These are phyloP conservation scores for Mixornis gularis DNA, from an alignment of 2,113 vertebrate genomes.

Conservation along the genomic window DNA sequence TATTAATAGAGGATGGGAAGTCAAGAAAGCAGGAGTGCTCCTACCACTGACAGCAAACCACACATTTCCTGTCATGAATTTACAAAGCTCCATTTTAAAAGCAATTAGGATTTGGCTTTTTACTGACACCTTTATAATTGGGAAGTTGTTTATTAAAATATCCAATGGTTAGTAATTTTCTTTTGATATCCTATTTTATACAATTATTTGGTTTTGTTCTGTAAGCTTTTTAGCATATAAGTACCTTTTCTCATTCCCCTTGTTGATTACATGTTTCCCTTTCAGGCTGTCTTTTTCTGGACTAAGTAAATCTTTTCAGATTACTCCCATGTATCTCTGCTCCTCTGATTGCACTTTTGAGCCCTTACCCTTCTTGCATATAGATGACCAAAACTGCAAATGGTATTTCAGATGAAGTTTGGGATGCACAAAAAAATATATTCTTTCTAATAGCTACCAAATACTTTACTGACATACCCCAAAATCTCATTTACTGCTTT, in stretches of 20 bases:
- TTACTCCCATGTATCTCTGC: rapidly evolving
- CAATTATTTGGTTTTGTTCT: background rate
- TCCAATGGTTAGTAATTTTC: background rate
- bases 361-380: background rate
- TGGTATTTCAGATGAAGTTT: background rate
- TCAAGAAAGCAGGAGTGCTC: background rate
- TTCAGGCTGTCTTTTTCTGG: background rate
- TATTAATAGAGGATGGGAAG: background rate
- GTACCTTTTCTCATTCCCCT: background rate
- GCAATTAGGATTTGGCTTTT: background rate
- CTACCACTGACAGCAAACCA: background rate
- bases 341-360: background rate
- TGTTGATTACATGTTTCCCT: background rate
- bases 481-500: background rate
- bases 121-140: background rate
- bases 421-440: background rate
- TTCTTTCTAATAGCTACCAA: background rate
- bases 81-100: background rate
- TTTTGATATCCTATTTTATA: background rate
- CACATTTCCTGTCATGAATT: background rate
- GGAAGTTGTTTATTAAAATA: background rate
- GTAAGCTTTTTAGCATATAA: rapidly evolving
- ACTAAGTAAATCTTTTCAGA: background rate
- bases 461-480: background rate
- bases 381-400: background rate